These are phyloP conservation scores for Cryptocephalus primarius DNA, from an alignment of 2,888 invertebrate genomes.

Conservation along the genomic window DNA sequence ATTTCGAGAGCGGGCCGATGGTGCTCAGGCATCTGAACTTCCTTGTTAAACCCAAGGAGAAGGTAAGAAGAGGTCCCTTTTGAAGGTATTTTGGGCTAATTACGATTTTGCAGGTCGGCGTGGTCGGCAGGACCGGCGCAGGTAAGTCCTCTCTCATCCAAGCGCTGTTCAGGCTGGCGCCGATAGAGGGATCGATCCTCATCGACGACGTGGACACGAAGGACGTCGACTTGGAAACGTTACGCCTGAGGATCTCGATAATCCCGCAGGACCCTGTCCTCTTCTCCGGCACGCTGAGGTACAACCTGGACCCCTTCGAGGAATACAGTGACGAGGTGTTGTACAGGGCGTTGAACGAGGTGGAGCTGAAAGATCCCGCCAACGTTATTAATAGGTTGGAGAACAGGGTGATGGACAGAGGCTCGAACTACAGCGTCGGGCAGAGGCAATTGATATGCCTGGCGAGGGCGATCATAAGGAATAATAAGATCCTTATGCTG, in stretches of 20 bases:
- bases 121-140: constrained; percentile 75
- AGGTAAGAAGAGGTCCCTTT: constrained; percentile 44
- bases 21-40: constrained; percentile 65
- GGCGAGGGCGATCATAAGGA: constrained; percentile 74
- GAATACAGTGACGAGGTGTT: constrained; percentile 49
- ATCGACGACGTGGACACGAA: constrained; percentile 60
- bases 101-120: constrained; percentile 50
- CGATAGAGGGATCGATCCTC: constrained; percentile 55
- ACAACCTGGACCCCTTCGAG: constrained; percentile 55
- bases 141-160: constrained; percentile 73
- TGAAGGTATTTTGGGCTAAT: constrained; percentile 41
- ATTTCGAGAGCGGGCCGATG: constrained; percentile 47
- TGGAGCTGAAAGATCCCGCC: constrained; percentile 60
- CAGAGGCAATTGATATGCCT: constrained; percentile 82
- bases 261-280: constrained; percentile 59
- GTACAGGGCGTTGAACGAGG: constrained; percentile 50
- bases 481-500: constrained; percentile 72
- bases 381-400: constrained; percentile 49
- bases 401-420: constrained; percentile 61
- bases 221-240: constrained; percentile 44
- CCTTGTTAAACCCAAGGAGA: constrained; percentile 54
- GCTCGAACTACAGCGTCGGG: constrained; percentile 76
- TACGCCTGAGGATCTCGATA: constrained; percentile 44
- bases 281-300: constrained; percentile 46
- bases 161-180: constrained; percentile 64